phyloP scores from a whole-genome alignment of 2,113 vertebrate species.

The Sinocyclocheilus anophthalmus region DNA sequence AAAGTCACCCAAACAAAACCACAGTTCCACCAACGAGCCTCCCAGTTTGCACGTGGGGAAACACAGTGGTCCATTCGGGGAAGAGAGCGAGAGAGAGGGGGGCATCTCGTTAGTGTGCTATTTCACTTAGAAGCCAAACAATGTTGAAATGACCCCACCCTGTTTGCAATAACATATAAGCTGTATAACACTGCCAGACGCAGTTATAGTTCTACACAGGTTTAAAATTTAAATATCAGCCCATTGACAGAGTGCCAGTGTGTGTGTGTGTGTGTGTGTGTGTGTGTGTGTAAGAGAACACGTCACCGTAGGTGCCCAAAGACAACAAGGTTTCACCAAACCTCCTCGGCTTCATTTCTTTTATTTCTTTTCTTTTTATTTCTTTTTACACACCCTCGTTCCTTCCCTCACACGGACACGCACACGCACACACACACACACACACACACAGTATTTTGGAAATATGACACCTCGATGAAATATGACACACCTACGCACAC shows the following conservation, averaged over 20 bases:
- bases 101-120: constrained; percentile 44
- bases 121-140: constrained; percentile 47
- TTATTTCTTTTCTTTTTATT: background rate
- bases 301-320: constrained; percentile 10
- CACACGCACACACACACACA: constrained; percentile 29
- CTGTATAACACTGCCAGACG: constrained; percentile 25
- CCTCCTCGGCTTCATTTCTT: constrained; percentile 29
- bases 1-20: constrained; percentile 57
- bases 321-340: constrained; percentile 37
- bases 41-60: constrained; percentile 68
- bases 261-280: constrained; percentile 21
- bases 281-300: constrained; percentile 30
- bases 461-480: constrained; percentile 46
- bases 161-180: constrained; percentile 35
- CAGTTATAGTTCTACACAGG: constrained; percentile 13
- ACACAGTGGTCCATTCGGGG: constrained; percentile 52
- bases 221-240: constrained; percentile 40
- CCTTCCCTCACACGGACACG: background rate
- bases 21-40: constrained; percentile 48
- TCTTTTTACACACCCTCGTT: background rate
- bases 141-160: constrained; percentile 53
- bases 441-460: constrained; percentile 20
- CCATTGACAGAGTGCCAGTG: constrained; percentile 31
- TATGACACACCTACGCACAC: constrained; percentile 24
- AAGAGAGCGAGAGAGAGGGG: background rate